A percentile compares a stretch with the other conserved stretches of the same genome.
These are phyloP conservation scores for Chymomyza procnemis DNA, from an alignment of 2,888 invertebrate species.

Conservation along the genomic window DNA sequence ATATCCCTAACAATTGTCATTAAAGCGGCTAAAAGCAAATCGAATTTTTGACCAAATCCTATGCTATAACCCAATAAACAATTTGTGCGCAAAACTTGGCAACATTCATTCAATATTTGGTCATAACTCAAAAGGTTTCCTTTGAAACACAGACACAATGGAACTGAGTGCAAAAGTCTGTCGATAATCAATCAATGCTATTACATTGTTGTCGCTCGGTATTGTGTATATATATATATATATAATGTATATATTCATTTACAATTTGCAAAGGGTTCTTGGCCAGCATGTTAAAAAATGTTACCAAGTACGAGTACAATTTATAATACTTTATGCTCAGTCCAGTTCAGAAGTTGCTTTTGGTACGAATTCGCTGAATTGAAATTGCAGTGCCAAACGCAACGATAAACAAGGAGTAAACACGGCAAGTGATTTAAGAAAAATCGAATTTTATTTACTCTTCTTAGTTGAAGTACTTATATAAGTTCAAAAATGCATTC, in stretches of 20 bases:
- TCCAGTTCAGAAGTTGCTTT: neutral
- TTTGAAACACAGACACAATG: neutral
- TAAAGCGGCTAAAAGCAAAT: constrained; percentile 9
- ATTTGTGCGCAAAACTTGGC: neutral
- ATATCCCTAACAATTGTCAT: constrained; percentile 2
- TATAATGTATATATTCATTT: neutral
- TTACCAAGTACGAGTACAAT: neutral
- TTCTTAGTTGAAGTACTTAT: neutral
- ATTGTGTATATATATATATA: neutral
- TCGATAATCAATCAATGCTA: constrained; percentile 63
- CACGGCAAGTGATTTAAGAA: neutral
- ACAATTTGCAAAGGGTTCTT: constrained; percentile 2
- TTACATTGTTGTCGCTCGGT: neutral
- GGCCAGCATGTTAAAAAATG: neutral
- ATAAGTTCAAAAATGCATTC: too few relatives aligned
- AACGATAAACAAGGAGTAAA: neutral
- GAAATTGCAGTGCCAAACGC: neutral
- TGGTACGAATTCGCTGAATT: neutral
- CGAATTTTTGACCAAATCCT: constrained; percentile 4
- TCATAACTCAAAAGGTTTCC: neutral
- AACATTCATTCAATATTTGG: neutral
- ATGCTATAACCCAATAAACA: neutral
- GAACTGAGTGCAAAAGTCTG: constrained; percentile 57
- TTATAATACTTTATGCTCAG: constrained; percentile 1
- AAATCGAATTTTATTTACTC: neutral